These are phyloP conservation scores for Drosophila cognata DNA, from an alignment of 2,888 invertebrate genomes.

Conservation along the genomic window DNA sequence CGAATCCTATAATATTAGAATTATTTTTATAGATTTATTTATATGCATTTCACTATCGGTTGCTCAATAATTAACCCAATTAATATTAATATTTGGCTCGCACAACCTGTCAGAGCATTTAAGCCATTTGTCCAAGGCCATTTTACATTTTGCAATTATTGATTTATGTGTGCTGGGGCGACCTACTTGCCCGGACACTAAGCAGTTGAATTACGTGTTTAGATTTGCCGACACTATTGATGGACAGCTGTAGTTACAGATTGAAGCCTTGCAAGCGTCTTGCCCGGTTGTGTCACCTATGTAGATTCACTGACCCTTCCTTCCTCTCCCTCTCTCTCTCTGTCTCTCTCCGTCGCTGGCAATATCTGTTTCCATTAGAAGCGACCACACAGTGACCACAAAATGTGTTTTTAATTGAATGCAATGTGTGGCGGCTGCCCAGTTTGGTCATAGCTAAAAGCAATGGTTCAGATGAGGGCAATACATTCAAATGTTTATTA, in stretches of 20 bases:
- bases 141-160: conserved; percentile 23
- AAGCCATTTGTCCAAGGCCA: conserved; percentile 7
- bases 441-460: conserved; percentile 34
- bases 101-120: background rate
- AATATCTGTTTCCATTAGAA: background rate
- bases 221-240: conserved; percentile 46
- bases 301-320: background rate
- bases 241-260: conserved; percentile 11
- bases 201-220: conserved; percentile 36
- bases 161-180: conserved; percentile 42
- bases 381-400: conserved; percentile 69
- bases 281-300: conserved; percentile 23
- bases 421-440: conserved; percentile 59
- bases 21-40: background rate
- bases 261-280: conserved; percentile 46
- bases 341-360: no score
- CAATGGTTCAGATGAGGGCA: conserved; percentile 67
- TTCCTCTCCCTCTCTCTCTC: no score
- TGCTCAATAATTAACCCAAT: background rate
- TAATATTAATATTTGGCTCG: background rate
- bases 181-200: conserved; percentile 57
- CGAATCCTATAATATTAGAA: no score
- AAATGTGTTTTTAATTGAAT: conserved; percentile 78
- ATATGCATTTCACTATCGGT: background rate
- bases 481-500: conserved; percentile 75